These are phyloP conservation scores for Acanthurus tractus DNA, from an alignment of 2,797 vertebrate species.

Conservation along the genomic window DNA sequence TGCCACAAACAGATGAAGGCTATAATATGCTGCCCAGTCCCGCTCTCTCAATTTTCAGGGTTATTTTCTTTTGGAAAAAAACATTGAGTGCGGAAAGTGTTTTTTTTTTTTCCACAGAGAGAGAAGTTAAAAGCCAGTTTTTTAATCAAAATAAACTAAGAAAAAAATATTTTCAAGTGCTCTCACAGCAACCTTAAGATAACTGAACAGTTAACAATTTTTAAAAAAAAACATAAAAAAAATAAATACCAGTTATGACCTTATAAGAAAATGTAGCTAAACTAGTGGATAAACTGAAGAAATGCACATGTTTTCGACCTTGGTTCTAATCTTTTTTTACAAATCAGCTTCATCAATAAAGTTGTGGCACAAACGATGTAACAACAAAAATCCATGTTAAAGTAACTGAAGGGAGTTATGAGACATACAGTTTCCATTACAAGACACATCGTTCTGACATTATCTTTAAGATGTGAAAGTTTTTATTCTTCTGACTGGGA, in stretches of 20 bases:
- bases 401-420: constrained; percentile 39
- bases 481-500: constrained; percentile 73
- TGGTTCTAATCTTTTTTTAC: constrained; percentile 17
- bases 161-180: constrained; percentile 3
- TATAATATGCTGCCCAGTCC: constrained; percentile 68
- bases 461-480: constrained; percentile 73
- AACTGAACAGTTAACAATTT: neutral
- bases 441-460: constrained; percentile 64
- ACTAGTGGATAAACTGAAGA: neutral
- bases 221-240: neutral
- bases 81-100: constrained; percentile 43
- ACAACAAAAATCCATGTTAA: constrained; percentile 42
- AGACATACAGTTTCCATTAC: constrained; percentile 57
- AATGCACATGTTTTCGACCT: constrained; percentile 9
- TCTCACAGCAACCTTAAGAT: neutral
- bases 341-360: constrained; percentile 37
- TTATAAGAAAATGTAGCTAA: constrained; percentile 5
- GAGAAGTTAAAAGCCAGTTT: constrained; percentile 12
- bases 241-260: neutral
- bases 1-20: constrained; percentile 83
- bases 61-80: constrained; percentile 57
- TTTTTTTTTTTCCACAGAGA: neutral
- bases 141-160: constrained; percentile 23
- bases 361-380: constrained; percentile 30
- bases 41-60: constrained; percentile 73